Evolutionary conservation across 2,113 vertebrate genomes (phyloP).

Genomic region (Epinephelus fuscoguttatus): DNA sequence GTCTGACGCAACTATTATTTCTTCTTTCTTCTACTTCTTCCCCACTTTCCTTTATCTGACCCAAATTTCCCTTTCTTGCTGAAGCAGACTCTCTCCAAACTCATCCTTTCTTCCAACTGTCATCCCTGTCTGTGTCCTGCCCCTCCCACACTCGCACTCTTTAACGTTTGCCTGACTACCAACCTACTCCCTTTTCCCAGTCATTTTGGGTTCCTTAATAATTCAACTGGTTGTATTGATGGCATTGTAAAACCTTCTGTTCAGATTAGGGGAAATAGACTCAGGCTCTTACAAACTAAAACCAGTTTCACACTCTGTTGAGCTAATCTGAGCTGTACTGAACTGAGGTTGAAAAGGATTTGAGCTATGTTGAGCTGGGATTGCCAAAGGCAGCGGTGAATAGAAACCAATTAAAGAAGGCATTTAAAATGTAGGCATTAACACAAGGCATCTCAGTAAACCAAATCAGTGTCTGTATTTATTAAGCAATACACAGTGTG

Average conservation of each 20-base stretch:
- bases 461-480: not conserved
- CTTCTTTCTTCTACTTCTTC: not conserved
- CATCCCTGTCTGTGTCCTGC: not conserved
- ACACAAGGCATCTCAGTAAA: not conserved
- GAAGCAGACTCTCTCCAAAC: not conserved
- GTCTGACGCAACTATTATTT: slow-evolving; percentile 10
- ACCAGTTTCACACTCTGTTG: slow-evolving; percentile 28
- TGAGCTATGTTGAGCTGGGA: not conserved
- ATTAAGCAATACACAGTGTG: not conserved
- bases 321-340: not conserved
- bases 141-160: not conserved
- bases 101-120: not conserved
- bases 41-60: not conserved
- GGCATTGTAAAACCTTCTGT: not conserved
- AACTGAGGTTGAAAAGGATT: not conserved
- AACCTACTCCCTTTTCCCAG: not conserved
- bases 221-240: not conserved
- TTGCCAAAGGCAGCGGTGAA: not conserved
- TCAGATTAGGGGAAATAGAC: slow-evolving; percentile 5
- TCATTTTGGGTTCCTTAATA: slow-evolving; percentile 1
- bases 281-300: not conserved
- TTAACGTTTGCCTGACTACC: not conserved
- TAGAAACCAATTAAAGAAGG: not conserved
- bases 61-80: not conserved
- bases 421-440: not conserved